These are phyloP conservation scores for Campylorhamphus procurvoides DNA, from an alignment of 2,113 vertebrate genomes.

Conservation along the genomic window DNA sequence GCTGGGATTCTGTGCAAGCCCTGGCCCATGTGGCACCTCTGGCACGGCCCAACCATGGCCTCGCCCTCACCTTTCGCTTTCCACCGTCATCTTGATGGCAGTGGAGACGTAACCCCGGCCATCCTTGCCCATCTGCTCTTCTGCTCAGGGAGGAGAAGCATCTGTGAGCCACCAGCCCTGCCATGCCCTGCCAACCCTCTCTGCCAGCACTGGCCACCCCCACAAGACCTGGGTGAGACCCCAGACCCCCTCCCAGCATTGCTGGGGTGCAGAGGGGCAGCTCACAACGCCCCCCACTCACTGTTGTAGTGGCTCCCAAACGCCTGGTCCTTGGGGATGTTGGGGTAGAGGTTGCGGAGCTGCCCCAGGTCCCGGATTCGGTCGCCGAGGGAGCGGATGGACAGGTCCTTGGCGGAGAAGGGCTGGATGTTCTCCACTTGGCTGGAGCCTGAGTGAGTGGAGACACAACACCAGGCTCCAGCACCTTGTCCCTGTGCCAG, in stretches of 20 bases:
- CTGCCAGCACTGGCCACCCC: accelerated
- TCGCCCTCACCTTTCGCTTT: constrained; percentile 46
- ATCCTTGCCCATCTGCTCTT: constrained; percentile 75
- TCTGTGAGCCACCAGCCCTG: background rate
- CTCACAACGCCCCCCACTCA: constrained; percentile 42
- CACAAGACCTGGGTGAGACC: background rate
- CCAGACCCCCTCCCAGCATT: background rate
- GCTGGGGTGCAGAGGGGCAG: background rate
- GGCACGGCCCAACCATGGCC: accelerated
- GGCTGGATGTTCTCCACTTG: constrained; percentile 95
- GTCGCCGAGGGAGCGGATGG: constrained; percentile 89
- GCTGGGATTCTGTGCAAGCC: background rate
- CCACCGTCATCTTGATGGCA: constrained; percentile 78
- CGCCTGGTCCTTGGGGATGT: constrained; percentile 82
- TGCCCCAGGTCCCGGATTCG: constrained; percentile 88
- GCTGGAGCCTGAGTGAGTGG: constrained; percentile 71
- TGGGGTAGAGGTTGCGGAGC: constrained; percentile 86
- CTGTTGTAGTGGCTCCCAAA: constrained; percentile 91
- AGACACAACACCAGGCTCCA: background rate
- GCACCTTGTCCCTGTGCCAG: accelerated
- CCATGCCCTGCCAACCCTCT: background rate
- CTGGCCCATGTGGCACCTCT: accelerated
- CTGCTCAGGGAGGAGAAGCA: constrained; percentile 40
- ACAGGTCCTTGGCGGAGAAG: constrained; percentile 91
- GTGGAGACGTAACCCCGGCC: constrained; percentile 76